Percentiles rank a stretch among this genome's conserved stretches.
Evolutionary conservation across 2,888 invertebrate genomes (phyloP).

Genomic region (Himalopsyche tibetana): DNA sequence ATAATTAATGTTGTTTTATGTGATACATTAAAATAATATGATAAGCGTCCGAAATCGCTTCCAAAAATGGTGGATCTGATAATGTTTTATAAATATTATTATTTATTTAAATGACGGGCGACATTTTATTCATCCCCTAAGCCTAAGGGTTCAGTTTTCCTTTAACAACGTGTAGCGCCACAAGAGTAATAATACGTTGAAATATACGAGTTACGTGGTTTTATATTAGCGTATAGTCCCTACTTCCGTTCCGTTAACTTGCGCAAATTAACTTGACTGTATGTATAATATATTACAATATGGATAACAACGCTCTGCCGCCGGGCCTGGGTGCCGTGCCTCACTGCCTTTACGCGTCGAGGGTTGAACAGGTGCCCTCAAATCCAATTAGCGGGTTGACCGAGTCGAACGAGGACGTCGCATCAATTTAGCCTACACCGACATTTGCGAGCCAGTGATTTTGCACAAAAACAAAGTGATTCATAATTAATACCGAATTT

Average conservation of each 20-base stretch:
- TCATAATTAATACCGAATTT: too few species aligned
- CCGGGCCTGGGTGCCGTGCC: not conserved
- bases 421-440: not conserved
- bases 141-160: too few species aligned
- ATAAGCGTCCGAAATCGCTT: too few species aligned
- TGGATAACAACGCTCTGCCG: not conserved
- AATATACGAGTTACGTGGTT: not conserved
- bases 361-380: slow-evolving; percentile 7
- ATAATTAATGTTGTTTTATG: too few species aligned
- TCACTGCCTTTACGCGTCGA: not conserved
- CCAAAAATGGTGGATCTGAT: too few species aligned
- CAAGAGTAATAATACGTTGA: too few species aligned
- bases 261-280: not conserved
- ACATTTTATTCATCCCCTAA: too few species aligned
- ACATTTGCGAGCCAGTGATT: not conserved
- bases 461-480: slow-evolving; percentile 36
- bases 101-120: too few species aligned
- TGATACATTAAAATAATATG: too few species aligned
- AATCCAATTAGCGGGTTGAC: slow-evolving; percentile 32
- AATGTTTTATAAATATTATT: too few species aligned
- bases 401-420: not conserved
- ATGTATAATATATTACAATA: not conserved
- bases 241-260: not conserved
- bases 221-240: not conserved
- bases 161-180: too few species aligned